These are phyloP conservation scores for Ammodytes marinus DNA, from an alignment of 2,113 vertebrate genomes.

Conservation along the genomic window DNA sequence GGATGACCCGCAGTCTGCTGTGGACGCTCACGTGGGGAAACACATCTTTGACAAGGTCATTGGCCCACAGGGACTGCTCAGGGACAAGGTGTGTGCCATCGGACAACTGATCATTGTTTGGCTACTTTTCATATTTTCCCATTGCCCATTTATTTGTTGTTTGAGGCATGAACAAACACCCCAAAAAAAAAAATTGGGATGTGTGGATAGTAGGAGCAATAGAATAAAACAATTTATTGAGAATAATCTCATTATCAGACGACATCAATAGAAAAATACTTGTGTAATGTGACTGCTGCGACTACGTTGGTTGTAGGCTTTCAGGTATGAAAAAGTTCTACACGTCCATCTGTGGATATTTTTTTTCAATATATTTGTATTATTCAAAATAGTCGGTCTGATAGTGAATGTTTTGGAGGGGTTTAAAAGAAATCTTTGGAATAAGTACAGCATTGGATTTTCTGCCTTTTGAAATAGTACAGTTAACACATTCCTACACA, in stretches of 20 bases:
- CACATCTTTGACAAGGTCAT: conserved; percentile 96
- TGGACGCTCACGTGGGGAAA: conserved; percentile 95
- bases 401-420: background rate
- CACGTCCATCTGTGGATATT: too few relatives aligned
- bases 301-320: too few relatives aligned
- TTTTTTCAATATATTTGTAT: too few relatives aligned
- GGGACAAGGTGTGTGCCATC: conserved; percentile 85
- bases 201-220: background rate
- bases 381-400: too few relatives aligned
- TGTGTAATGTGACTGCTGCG: background rate
- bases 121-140: background rate
- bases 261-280: background rate
- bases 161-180: background rate
- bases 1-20: conserved; percentile 95
- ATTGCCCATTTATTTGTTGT: background rate
- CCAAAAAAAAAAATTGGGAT: background rate
- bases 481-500: background rate
- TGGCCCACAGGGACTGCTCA: conserved; percentile 93
- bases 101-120: too few relatives aligned
- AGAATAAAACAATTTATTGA: background rate
- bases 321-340: too few relatives aligned
- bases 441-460: too few relatives aligned
- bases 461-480: background rate
- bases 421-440: background rate
- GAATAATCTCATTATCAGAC: background rate